Percentiles rank a stretch among this genome's conserved stretches.
phyloP scores from a whole-genome alignment of 2,888 invertebrate species.

The Conops quadrifasciatus region DNA sequence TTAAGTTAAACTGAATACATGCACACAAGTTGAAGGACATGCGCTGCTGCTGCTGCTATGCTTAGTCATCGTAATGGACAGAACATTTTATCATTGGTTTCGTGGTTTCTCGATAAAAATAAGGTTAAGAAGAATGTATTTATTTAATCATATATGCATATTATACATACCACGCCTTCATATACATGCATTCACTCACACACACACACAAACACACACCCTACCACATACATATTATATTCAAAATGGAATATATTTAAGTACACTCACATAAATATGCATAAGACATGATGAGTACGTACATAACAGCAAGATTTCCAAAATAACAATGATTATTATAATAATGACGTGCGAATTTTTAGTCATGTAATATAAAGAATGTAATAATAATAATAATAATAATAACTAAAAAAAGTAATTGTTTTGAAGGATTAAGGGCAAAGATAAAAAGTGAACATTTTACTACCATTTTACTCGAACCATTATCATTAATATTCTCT shows the following conservation, averaged over 20 bases:
- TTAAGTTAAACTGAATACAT: too few species aligned
- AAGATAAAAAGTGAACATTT: background rate
- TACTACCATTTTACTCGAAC: constrained; percentile 1
- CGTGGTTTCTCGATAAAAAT: too few species aligned
- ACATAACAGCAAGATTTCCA: background rate
- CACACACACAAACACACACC: constrained; percentile 7
- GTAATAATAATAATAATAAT: constrained; percentile 1
- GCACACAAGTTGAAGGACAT: too few species aligned
- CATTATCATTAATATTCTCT: too few species aligned
- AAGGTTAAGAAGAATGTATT: too few species aligned
- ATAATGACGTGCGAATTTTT: constrained; percentile 14
- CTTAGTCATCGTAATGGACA: too few species aligned
- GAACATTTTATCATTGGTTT: too few species aligned
- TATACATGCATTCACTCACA: background rate
- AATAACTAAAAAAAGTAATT: background rate
- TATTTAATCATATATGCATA: too few species aligned
- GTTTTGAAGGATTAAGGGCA: constrained; percentile 15
- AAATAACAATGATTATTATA: constrained; percentile 10
- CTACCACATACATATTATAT: background rate
- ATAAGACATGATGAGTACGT: background rate
- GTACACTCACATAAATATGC: background rate
- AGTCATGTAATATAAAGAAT: constrained; percentile 28
- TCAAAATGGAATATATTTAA: background rate
- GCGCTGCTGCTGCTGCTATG: too few species aligned
- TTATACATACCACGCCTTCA: too few species aligned